Conservation (phyloP, 2,797 vertebrate genomes). For the Myioborus miniatus region DNA sequence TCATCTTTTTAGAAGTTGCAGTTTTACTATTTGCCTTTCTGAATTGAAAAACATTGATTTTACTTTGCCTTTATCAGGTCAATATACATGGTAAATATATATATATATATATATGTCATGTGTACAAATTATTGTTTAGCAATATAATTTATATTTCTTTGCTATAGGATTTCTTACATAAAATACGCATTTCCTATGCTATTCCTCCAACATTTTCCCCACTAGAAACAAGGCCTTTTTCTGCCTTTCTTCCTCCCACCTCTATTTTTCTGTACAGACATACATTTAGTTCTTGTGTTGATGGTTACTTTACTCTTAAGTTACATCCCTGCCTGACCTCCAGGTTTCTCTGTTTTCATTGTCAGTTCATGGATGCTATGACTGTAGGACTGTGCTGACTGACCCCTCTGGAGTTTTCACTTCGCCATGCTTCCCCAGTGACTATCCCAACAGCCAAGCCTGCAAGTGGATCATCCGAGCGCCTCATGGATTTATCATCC, state of each 20-base stretch:
- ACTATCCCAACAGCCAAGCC: slow-evolving; percentile 85
- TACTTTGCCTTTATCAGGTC: not conserved
- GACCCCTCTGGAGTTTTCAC: slow-evolving; percentile 83
- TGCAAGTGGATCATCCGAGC: slow-evolving; percentile 91
- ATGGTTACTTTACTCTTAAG: not conserved
- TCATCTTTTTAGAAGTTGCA: not conserved
- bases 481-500: slow-evolving; percentile 89
- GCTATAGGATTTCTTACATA: not conserved
- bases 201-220: not conserved
- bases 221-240: not conserved
- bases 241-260: not conserved
- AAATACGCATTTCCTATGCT: not conserved
- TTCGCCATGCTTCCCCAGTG: slow-evolving; percentile 90
- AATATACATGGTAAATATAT: not conserved
- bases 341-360: slow-evolving; percentile 41
- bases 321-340: not conserved
- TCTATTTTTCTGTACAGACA: not conserved
- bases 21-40: not conserved
- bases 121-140: not conserved
- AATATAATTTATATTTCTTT: not conserved
- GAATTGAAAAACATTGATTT: not conserved
- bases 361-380: slow-evolving; percentile 84
- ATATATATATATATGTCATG: not conserved
- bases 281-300: not conserved
- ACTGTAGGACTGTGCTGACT: slow-evolving; percentile 83